Evolutionary conservation across 2,888 invertebrate genomes (phyloP).

Genomic region (Empis livida): DNA sequence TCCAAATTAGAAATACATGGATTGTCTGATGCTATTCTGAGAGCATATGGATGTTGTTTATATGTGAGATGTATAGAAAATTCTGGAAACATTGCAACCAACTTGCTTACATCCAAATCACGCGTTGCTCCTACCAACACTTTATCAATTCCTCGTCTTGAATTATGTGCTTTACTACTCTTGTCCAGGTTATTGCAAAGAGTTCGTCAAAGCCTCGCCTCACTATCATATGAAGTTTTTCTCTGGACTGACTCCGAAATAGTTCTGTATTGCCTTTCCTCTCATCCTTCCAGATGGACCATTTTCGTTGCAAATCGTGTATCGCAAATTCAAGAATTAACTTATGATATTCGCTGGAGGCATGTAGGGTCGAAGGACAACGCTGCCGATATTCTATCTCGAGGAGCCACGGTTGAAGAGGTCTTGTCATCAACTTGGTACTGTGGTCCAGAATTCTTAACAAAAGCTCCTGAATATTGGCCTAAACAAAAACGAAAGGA

Average conservation of each 20-base stretch:
- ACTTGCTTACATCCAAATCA: background rate
- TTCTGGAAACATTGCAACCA: background rate
- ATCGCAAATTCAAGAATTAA: background rate
- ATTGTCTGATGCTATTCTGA: background rate
- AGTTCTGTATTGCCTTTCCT: conserved; percentile 10
- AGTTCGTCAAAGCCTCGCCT: background rate
- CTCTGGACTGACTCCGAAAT: conserved; percentile 2
- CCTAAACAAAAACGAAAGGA: too few relatives aligned
- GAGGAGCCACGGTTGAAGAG: conserved; percentile 12
- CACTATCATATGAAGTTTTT: background rate
- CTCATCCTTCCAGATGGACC: conserved; percentile 4
- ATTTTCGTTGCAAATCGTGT: conserved; percentile 11
- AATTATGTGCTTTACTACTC: background rate
- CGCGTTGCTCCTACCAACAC: background rate
- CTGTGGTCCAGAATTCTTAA: conserved; percentile 3
- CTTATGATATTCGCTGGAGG: conserved; percentile 12
- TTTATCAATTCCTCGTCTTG: background rate
- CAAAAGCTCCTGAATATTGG: background rate
- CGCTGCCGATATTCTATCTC: conserved; percentile 21
- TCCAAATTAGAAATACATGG: background rate
- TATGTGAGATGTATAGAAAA: background rate
- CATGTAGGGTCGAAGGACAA: conserved; percentile 19
- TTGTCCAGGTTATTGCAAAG: background rate
- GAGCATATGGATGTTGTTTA: background rate
- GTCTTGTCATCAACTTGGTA: background rate